Evolutionary conservation across 1,140 invertebrate species (phyloP), one percentile per base, ranked within the genome.

Genomic region (Cydia strobilella): DNA sequence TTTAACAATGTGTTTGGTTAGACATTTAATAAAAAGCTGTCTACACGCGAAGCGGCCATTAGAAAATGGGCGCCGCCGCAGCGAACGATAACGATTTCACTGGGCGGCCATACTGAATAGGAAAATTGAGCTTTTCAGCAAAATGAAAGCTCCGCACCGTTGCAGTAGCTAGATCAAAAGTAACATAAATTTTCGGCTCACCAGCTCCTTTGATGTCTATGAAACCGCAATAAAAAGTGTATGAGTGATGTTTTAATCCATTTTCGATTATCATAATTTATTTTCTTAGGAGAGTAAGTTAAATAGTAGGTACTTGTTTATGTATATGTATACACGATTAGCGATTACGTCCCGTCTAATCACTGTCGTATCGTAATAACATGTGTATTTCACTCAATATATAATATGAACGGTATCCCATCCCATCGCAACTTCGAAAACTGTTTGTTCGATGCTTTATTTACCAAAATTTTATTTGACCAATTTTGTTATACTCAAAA

Each of bases 111-210:
- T 85, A 86, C 77, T 86, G 87, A 90, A 92, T 86, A 84, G 86
- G 88, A 91, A 89, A 91, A 92, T 90, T 92, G 88, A 85, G 86
- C 88, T 92, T 92, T 91, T 89, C 86, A 92, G 83, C 84, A 77
- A 89, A 89, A 92, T 89, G 84, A 90, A 90, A 89, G 85, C 86
- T 82, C 80, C 85, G 83, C 79, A 82, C 83, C 82, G 79, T 82
- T 82, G 79, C 85, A 82, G 80, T 84, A 86, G 79, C 77, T 84
- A 86, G 82, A 88, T 86, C 88, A 90, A 89, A 89, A 85, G 79
- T 79, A 75, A 82, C 82, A 86, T 85, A 86, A 84, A 85, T 86
- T 84, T 88, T 88, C 80, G 82, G 84, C 76, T 74, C 80, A 80
- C 75, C 76, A 82, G 79, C 77, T 76, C 80, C 83, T 86, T 86